Base-by-base conservation (phyloP, 1,140 invertebrate species). In the Bombus pyrosoma region DNA sequence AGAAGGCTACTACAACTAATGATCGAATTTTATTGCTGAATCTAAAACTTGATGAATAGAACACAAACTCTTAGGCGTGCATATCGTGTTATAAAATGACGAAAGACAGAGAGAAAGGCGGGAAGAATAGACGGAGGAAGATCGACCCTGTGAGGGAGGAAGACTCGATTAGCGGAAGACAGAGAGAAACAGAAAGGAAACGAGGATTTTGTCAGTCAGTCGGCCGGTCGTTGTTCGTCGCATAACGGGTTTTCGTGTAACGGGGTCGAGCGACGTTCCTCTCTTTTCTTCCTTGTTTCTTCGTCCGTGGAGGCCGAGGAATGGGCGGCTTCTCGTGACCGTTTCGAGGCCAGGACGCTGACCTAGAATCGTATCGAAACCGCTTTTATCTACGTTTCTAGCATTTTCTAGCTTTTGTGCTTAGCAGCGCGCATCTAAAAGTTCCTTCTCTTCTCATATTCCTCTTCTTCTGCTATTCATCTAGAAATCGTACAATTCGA, bases 221-320 rank as follows among this genome's bases (percentile, higher is more conserved):
- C 82, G 76, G 76, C 74, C 66, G 73, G 73, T 75, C 73, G 85
- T 86, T 73, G 89, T 75, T 77, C 86, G 90, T 90, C 89, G 77
- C 57, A 88, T 94, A 94, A 94, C 94, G 94, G 93, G 87, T 93
- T 93, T 92, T 91, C 89, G 81, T 92, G 91, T 94, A 95, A 94
- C 93, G 93, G 92, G 91, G 92, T 92, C 92, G 93, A 84, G 81
- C 89, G 89, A 79, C 64, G 87, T 85, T 83, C 86, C 75, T 76
- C 76, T 86, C 91, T 87, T 77, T 79, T 83, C 91, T 88, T 85
- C 87, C 92, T 90, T 87, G 88, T 71, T 82, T 79, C 76, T 73
- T 83, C 59, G 57, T 79, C 74, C 77, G 57, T 41, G 83, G 74
- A 73, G 84, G 39, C 82, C 83, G 80, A 83, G 68, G 77, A 78